Evolutionary conservation across 2,888 invertebrate species (phyloP).

Genomic region (Tetrapedia diversipes): DNA sequence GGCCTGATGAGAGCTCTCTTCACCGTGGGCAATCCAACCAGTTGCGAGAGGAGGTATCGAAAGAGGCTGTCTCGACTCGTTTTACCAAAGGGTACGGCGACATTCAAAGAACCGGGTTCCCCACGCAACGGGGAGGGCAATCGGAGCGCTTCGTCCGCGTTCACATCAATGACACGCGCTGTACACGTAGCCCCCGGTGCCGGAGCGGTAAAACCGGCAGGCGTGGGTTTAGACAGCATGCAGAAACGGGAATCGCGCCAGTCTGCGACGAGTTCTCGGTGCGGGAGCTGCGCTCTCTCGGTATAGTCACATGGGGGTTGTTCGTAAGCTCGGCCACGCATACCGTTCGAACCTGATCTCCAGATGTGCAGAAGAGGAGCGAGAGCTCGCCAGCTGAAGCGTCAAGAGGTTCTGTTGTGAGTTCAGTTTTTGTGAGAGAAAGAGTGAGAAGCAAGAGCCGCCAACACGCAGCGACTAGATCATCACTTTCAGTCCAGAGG

Average conservation of each 20-base stretch:
- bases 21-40: too few relatives aligned
- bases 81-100: not conserved
- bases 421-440: constrained; percentile 38
- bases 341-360: constrained; percentile 21
- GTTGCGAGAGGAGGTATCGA: too few relatives aligned
- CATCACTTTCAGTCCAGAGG: constrained; percentile 66
- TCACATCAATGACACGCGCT: constrained; percentile 52
- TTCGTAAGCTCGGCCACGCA: not conserved
- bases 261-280: constrained; percentile 64
- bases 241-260: constrained; percentile 55
- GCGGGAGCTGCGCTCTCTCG: constrained; percentile 64
- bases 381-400: constrained; percentile 39
- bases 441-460: constrained; percentile 11
- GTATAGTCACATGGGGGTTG: constrained; percentile 43
- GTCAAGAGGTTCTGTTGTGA: constrained; percentile 45
- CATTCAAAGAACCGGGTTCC: constrained; percentile 17
- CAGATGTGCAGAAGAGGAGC: constrained; percentile 62
- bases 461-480: constrained; percentile 44
- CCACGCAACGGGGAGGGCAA: constrained; percentile 10
- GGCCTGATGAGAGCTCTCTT: too few relatives aligned
- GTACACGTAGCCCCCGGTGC: constrained; percentile 40
- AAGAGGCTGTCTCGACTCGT: not conserved
- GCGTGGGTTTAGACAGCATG: constrained; percentile 59
- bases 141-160: constrained; percentile 28
- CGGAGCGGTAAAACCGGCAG: constrained; percentile 55